Percentiles rank a stretch among this genome's conserved stretches.
Evolutionary conservation across 2,888 invertebrate species (phyloP).

Genomic region (Lasioglossum calceatum): DNA sequence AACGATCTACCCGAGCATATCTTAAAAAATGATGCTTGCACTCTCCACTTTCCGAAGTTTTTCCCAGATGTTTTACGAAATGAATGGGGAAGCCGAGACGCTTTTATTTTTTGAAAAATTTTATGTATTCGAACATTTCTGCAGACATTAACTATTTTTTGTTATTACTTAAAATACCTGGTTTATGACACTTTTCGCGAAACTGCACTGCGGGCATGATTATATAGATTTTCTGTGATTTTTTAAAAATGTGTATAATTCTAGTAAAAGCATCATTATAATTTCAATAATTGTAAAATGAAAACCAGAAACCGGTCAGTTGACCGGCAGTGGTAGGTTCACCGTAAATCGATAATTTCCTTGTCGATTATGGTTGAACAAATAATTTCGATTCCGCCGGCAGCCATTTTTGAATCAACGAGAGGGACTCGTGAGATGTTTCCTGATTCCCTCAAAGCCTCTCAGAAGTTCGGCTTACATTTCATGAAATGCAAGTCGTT

Average conservation of each 20-base stretch:
- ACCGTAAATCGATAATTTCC: neutral
- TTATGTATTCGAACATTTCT: neutral
- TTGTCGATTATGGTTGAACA: neutral
- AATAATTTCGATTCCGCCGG: conserved; percentile 17
- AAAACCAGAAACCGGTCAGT: no score
- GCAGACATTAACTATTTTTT: neutral
- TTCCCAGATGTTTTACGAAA: neutral
- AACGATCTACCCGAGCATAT: neutral
- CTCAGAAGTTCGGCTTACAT: conserved; percentile 35
- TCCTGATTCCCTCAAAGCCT: conserved; percentile 13
- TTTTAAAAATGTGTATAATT: no score
- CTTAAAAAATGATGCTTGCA: neutral
- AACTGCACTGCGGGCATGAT: neutral
- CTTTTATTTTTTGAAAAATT: neutral
- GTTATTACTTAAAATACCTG: neutral
- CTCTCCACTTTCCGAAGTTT: neutral
- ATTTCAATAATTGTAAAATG: no score
- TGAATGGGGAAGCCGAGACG: neutral
- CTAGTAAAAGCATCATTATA: no score
- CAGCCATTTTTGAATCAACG: neutral
- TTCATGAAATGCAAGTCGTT: conserved; percentile 30
- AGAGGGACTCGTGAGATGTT: conserved; percentile 10
- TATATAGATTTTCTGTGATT: no score
- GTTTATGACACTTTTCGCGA: neutral
- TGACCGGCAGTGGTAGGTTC: no score